Percentiles rank a stretch among this genome's conserved stretches.
These are phyloP conservation scores for Lepidotrigona ventralis DNA, from an alignment of 1,140 invertebrate genomes.

Conservation along the genomic window DNA sequence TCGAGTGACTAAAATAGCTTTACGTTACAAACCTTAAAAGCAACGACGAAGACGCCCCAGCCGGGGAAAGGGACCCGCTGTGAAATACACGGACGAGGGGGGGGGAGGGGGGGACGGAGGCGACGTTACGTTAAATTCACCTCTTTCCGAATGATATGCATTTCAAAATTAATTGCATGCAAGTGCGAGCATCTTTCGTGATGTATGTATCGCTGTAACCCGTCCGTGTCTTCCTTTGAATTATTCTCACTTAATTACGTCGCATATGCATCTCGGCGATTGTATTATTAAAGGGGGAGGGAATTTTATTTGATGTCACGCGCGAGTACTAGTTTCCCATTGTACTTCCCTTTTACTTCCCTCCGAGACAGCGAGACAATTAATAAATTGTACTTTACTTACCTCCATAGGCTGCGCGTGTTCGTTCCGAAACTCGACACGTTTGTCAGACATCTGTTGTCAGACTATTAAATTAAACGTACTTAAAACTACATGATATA, in stretches of 20 bases:
- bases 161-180: constrained; percentile 47
- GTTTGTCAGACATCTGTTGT: background rate
- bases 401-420: no score
- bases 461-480: background rate
- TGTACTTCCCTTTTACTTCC: background rate
- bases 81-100: constrained; percentile 16
- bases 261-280: constrained; percentile 21
- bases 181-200: constrained; percentile 36
- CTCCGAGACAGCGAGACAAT: background rate
- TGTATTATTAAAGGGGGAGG: background rate
- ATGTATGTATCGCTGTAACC: constrained; percentile 30
- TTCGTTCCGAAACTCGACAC: background rate
- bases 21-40: constrained; percentile 46
- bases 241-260: constrained; percentile 46
- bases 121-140: constrained; percentile 33
- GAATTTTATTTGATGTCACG: constrained; percentile 26
- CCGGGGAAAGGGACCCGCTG: background rate
- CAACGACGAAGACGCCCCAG: background rate
- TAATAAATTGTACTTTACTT: background rate
- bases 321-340: background rate
- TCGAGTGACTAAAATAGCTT: constrained; percentile 38
- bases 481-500: no score
- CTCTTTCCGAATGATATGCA: constrained; percentile 37
- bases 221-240: constrained; percentile 19
- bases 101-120: background rate